Base-by-base conservation (phyloP, 1,140 invertebrate species). In the Aleiodes sp. region DNA sequence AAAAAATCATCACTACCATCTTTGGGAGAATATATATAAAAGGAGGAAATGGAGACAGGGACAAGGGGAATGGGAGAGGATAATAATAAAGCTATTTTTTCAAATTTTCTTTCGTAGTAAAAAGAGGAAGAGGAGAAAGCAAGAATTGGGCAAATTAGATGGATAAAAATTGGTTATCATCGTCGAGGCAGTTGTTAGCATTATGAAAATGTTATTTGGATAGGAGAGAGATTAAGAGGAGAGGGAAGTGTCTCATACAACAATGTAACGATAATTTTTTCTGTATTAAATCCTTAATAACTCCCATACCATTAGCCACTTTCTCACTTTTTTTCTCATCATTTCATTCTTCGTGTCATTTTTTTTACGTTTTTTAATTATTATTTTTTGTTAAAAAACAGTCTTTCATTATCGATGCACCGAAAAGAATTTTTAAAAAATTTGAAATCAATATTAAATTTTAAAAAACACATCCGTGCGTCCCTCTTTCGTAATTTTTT, bases 1-100 rank as follows among this genome's bases (percentile, higher is more conserved):
- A 78, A 73, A 73, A 75, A 75, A 73, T 75, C 75, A 79, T 80
- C 74, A 78, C 76, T 79, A 78, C 76, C 75, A 80, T 81, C 78
- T 81, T 82, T 82, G 78, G 78, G 74, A 79, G 73, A 82, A 75
- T 75, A 74, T 72, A 71, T 76, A 70, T 71, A 73, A 70, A 69
- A 72, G 57, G 61, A 70, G 60, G 43, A 39, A 46, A 43, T 24
- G 52, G 37, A 39, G 35, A 24, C n/a, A n/a, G n/a, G 39, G 39
- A 43, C 19, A 1, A 52, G 46, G 46, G 9, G 46, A 12, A 8
- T 9, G n/a, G 28, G 57, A 12, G 26, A 12, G 6, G 12, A n/a
- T 2, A 35, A 12, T 7, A 35, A 60, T 60, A 35, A 60, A 35
- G 57, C 26, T 66, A 57, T 66, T 65, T 65, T 29, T 35, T 37